Base-by-base conservation (phyloP, 1,140 invertebrate genomes). In the Heliconius nattereri region DNA sequence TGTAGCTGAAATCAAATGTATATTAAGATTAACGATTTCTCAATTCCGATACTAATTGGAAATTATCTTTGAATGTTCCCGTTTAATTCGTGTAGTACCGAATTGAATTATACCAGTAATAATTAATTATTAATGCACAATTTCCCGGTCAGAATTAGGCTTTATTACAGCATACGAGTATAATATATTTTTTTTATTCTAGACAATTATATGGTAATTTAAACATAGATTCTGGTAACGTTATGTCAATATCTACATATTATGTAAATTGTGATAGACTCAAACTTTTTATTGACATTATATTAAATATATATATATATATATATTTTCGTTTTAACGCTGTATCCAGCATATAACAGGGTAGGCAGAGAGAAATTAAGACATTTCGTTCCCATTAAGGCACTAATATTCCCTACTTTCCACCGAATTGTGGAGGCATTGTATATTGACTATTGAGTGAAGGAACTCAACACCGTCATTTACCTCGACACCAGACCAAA, bases 51-150 rank as follows among this genome's bases (percentile, higher is more conserved):
- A 26, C 23, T 66, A 66, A 66, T 66, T 66, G 60, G 11, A 66
- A 66, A 66, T 66, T 66, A 66, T 66, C 60, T 66, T 66, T 66
- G 60, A 66, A 26, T 66, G 60, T 66, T 26, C 60, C 23, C 6
- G 60, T 29, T 66, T 66, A 66, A 66, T 66, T 29, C 23, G 7
- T 66, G 57, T 66, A 11, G 5, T 5, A 26, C 23, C 9, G 26
- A 16, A 26, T 26, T 26, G 23, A 66, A 66, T 66, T 66, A 66
- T 29, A 23, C 5, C 9, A 29, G 13, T 26, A 66, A 66, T 66
- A 66, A 57, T 23, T 26, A 66, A 29, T 66, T 66, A 29, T 66
- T 66, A 66, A 66, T 66, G 60, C 26, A 66, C 60, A 26, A 29
- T 5, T 29, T 66, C 23, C 23, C n/a, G 13, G 3, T 66, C 23